These are phyloP conservation scores for Pterocles orientalis DNA, from an alignment of 2,113 vertebrate species.

Conservation along the genomic window DNA sequence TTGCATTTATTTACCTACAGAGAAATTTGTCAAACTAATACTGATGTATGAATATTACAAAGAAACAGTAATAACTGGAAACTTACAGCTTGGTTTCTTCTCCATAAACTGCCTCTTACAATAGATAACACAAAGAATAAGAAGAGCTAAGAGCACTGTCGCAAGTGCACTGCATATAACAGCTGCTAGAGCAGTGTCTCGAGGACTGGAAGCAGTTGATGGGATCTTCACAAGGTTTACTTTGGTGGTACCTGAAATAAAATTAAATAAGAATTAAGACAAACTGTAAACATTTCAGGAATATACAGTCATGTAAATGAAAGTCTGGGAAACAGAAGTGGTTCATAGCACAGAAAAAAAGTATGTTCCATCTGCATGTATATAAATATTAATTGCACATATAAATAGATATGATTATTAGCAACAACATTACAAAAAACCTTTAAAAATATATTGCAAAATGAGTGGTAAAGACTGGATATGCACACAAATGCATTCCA, in stretches of 20 bases:
- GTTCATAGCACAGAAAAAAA: neutral
- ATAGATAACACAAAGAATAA: constrained; percentile 94
- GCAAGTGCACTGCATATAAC: constrained; percentile 96
- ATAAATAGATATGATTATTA: neutral
- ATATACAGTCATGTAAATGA: neutral
- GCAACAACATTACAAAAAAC: neutral
- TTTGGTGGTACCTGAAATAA: constrained; percentile 84
- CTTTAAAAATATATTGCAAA: neutral
- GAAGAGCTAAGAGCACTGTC: constrained; percentile 91
- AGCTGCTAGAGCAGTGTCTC: constrained; percentile 92
- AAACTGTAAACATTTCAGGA: neutral
- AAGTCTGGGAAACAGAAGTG: neutral
- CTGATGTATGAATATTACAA: neutral
- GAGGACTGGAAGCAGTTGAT: constrained; percentile 86
- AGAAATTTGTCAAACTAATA: neutral
- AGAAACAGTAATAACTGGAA: neutral
- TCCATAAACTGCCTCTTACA: constrained; percentile 97
- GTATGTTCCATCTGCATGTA: neutral
- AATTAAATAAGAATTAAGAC: neutral
- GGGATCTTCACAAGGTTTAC: constrained; percentile 94
- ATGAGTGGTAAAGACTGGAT: neutral
- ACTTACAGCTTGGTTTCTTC: constrained; percentile 93
- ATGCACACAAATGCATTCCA: neutral
- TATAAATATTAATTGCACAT: neutral
- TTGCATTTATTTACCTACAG: neutral